Conservation (phyloP, 2,797 vertebrate genomes). For the Babyrousa celebensis region DNA sequence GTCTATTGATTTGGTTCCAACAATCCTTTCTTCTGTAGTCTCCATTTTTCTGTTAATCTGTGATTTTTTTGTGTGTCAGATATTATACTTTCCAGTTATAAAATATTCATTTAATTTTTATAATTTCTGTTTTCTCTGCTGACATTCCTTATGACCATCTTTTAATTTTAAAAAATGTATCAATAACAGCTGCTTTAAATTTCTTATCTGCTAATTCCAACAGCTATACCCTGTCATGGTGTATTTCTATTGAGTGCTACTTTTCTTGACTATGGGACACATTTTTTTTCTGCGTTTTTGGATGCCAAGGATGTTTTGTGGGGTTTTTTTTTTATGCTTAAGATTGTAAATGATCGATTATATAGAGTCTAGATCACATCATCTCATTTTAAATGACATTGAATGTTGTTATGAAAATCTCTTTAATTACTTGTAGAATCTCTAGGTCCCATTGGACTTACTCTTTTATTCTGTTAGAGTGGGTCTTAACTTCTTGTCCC, state of each 20-base stretch:
- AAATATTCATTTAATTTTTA: not conserved
- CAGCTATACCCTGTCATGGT: not conserved
- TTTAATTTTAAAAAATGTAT: not conserved
- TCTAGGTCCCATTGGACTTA: constrained; percentile 3
- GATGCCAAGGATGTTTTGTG: not conserved
- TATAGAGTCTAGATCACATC: not conserved
- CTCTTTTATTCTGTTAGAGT: constrained; percentile 22
- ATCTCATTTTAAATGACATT: not conserved
- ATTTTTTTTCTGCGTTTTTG: not conserved
- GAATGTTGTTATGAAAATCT: constrained; percentile 43
- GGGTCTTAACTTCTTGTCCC: not conserved
- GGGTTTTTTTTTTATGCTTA: not conserved
- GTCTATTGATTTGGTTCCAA: not conserved
- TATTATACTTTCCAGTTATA: not conserved
- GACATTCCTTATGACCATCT: not conserved
- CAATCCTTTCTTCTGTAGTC: not conserved
- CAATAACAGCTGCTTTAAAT: not conserved
- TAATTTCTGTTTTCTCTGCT: constrained; percentile 34
- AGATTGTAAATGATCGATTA: not conserved
- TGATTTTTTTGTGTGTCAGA: not conserved
- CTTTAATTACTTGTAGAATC: constrained; percentile 42
- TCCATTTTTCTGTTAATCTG: constrained; percentile 21
- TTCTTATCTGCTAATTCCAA: not conserved
- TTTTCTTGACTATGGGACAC: not conserved
- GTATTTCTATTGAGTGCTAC: not conserved